These are phyloP conservation scores for Anisognathus igniventris DNA, from an alignment of 2,797 vertebrate genomes.

Conservation along the genomic window DNA sequence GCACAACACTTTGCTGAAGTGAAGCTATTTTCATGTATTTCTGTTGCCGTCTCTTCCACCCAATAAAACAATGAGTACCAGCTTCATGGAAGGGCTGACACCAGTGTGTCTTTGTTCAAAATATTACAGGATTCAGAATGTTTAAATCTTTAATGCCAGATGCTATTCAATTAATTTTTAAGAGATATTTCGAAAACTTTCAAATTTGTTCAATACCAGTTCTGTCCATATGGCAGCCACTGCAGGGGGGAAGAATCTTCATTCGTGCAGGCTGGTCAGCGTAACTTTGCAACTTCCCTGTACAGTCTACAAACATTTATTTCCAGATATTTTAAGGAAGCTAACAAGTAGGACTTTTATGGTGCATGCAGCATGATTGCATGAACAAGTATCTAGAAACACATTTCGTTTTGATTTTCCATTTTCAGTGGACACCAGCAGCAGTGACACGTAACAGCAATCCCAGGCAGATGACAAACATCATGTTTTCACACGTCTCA, in stretches of 20 bases:
- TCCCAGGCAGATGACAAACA: slow-evolving; percentile 3
- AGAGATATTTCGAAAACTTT: neutral
- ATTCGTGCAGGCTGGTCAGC: neutral
- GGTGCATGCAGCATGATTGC: neutral
- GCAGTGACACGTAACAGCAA: neutral
- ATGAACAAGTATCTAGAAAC: neutral
- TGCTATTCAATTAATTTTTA: neutral
- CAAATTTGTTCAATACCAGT: neutral
- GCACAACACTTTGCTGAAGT: neutral
- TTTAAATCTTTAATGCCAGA: neutral
- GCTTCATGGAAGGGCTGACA: neutral
- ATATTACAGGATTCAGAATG: neutral
- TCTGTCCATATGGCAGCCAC: neutral
- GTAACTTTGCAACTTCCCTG: neutral
- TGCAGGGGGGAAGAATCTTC: neutral
- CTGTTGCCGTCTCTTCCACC: neutral
- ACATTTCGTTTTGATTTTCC: neutral
- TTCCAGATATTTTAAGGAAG: slow-evolving; percentile 32
- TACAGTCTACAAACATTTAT: neutral
- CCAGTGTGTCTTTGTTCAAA: neutral
- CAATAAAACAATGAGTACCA: neutral
- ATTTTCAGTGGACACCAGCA: neutral
- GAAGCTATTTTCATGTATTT: neutral
- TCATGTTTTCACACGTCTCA: neutral
- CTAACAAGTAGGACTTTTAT: neutral